Base-by-base conservation (phyloP, 2,113 vertebrate genomes). In the Macrotus californicus region DNA sequence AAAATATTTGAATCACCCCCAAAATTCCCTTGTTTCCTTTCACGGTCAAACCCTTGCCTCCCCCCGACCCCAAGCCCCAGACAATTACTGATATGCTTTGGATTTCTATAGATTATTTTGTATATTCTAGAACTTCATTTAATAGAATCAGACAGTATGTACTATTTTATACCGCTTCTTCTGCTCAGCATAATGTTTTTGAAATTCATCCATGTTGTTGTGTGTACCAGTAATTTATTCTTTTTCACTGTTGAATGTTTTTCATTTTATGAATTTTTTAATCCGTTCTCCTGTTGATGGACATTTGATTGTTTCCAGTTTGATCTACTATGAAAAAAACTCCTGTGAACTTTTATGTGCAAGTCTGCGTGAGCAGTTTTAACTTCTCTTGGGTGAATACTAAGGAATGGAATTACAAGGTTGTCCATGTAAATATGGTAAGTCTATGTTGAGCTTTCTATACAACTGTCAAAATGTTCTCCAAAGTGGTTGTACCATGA, bases 301-400 rank as follows among this genome's bases (percentile, higher is more conserved):
- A 43, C n/a, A 79, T 66, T 91, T 64, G n/a, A 31, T 86, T 87
- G 31, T 87, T 91, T 82, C 13, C 26, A 36, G 14, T 95, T 69
- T 48, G n/a, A 29, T 59, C 50, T 83, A 39, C 56, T 48, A 75
- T 48, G 36, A 54, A 36, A 67, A 84, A 95, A 66, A 39, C 36
- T 89, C 59, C 54, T 50, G 4, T 46, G 41, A 87, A 72, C 48
- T 66, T 70, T 81, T 87, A 15, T 4, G 41, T 87, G 64, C 26
- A 89, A 77, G 46, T 77, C 81, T 81, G 85, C 26, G 29, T 72
- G 31, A 77, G 83, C 14, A 50, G 39, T 61, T 92, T 73, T 76
- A 61, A 91, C 54, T 80, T 96, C 64, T 94, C 64, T 94, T 67
- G 22, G 46, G 72, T 50, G 77, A 48, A 89, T 41, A 73, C 48